Base-by-base conservation (phyloP, 2,797 vertebrate genomes). In the Somateria mollissima region DNA sequence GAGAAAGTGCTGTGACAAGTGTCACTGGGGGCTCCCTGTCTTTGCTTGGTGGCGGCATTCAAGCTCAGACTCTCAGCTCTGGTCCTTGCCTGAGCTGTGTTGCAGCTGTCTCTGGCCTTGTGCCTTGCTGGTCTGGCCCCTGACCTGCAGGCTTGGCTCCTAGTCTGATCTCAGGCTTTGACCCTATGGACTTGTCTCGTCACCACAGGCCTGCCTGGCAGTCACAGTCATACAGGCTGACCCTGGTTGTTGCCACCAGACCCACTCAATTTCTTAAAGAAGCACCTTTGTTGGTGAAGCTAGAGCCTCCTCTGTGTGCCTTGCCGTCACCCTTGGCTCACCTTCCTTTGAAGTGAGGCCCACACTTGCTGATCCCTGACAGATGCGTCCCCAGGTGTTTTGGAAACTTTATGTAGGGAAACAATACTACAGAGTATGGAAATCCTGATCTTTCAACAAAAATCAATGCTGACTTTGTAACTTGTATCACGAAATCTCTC, bases 391-490 rank as follows among this genome's bases (percentile, higher is more conserved):
- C 65, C 51, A 90, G 22, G 6, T 58, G 39, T 83, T 95, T 70
- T 2, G 13, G 62, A 92, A 89, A 43, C 12, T 67, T 69, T 28
- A 8, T 45, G 37, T 91, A 70, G 37, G 66, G 36, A 95, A 91
- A 87, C 76, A 94, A 34, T 61, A 73, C 64, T 62, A 30, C 18
- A 51, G 45, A 61, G 32, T 70, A 56, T 17, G 70, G 78, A 78
- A 84, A 87, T 74, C 53, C 57, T 4, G 8, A 65, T 69, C 51
- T 74, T 92, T 54, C n/a, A 62, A 65, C 14, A 70, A 83, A 58
- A 83, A 69, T 91, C 8, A 0, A 80, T 84, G 71, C 27, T 84
- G 75, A 58, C 71, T 85, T 90, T 90, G 53, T 91, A 76, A 43
- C 47, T 53, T 28, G 25, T 66, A 62, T 78, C 39, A 54, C 22